These are phyloP conservation scores for Pantherophis guttatus DNA, from an alignment of 2,113 vertebrate species.

Conservation along the genomic window DNA sequence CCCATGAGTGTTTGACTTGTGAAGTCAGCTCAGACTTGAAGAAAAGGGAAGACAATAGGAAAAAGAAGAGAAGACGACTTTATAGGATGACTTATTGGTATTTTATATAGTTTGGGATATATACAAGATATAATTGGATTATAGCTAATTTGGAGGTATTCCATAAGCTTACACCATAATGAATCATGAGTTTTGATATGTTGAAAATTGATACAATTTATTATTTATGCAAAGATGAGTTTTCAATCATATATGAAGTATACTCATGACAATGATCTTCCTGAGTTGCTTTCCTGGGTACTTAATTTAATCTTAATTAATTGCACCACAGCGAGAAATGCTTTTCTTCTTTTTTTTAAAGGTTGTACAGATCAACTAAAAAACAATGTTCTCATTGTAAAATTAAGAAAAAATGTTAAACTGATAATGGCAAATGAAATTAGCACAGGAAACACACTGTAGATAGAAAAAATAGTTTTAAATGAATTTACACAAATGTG, in stretches of 20 bases:
- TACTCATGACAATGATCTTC: conserved; percentile 1
- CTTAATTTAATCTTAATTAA: conserved; percentile 42
- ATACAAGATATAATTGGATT: neutral
- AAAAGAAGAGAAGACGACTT: neutral
- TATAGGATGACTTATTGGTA: neutral
- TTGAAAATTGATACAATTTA: conserved; percentile 31
- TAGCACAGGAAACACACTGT: neutral
- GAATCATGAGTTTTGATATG: conserved; percentile 25
- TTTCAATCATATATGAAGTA: conserved; percentile 43
- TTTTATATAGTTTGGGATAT: neutral
- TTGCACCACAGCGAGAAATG: conserved; percentile 34
- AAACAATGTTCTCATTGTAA: conserved; percentile 6
- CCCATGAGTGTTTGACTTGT: neutral
- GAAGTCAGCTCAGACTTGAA: neutral
- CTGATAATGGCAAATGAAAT: conserved; percentile 18
- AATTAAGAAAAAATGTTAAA: conserved; percentile 28
- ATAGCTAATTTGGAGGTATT: neutral
- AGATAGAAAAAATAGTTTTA: neutral
- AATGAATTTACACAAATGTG: conserved; percentile 9
- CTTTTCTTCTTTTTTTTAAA: neutral
- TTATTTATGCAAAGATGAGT: conserved; percentile 27
- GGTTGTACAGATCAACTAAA: conserved; percentile 9
- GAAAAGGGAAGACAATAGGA: neutral
- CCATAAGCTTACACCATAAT: neutral
- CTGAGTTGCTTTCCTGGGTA: conserved; percentile 32